Percentiles rank a stretch among this genome's conserved stretches.
These are phyloP conservation scores for Nomada lathburiana DNA, from an alignment of 2,888 invertebrate genomes.

Conservation along the genomic window DNA sequence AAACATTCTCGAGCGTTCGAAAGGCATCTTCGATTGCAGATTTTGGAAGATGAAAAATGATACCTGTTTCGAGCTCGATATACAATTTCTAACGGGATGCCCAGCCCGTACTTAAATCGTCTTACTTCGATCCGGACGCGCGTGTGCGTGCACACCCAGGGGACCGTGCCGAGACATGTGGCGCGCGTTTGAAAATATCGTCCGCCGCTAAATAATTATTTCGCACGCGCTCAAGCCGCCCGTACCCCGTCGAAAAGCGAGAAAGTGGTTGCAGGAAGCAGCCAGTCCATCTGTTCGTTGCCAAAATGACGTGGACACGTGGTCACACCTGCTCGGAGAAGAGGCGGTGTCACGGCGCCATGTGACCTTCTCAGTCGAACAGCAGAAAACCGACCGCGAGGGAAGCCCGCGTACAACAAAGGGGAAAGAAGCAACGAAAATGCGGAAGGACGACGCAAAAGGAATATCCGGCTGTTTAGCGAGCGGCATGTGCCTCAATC, in stretches of 20 bases:
- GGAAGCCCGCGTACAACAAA: constrained; percentile 8
- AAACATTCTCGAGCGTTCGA: no score
- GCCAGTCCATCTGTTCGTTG: constrained; percentile 22
- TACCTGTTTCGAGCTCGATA: no score
- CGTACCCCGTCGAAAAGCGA: not conserved
- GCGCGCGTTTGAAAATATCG: no score
- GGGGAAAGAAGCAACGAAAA: constrained; percentile 48
- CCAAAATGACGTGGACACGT: constrained; percentile 10
- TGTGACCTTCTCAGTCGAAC: not conserved
- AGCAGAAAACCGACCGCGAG: not conserved
- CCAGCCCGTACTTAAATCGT: no score
- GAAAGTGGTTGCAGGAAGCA: constrained; percentile 7
- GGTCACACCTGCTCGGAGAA: constrained; percentile 22
- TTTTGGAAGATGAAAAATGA: no score
- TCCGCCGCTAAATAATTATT: no score
- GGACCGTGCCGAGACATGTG: no score
- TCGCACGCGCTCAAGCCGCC: no score
- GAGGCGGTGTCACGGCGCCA: not conserved
- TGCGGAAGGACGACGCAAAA: constrained; percentile 19
- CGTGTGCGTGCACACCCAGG: no score
- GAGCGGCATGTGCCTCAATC: constrained; percentile 23
- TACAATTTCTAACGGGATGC: no score
- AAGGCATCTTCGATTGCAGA: no score
- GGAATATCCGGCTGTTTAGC: constrained; percentile 28
- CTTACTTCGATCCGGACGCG: no score